These are phyloP conservation scores for Baronia brevicornis DNA, from an alignment of 2,888 invertebrate species.

Conservation along the genomic window DNA sequence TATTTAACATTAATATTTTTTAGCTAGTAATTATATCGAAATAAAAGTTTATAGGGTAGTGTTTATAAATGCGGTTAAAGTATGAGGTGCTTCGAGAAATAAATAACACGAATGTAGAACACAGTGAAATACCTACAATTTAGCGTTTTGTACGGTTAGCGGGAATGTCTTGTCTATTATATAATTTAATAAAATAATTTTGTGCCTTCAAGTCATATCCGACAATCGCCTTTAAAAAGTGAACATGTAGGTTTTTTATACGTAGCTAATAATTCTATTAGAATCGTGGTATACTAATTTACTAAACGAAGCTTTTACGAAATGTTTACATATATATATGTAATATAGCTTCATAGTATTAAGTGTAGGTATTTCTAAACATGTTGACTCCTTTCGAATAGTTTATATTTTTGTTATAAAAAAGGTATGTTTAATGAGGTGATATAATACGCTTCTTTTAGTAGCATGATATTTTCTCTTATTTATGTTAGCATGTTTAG, in stretches of 20 bases:
- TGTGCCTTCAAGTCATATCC: slow-evolving; percentile 73
- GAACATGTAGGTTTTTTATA: slow-evolving; percentile 62
- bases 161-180: slow-evolving; percentile 35
- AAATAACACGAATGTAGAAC: slow-evolving; percentile 29
- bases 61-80: slow-evolving; percentile 37
- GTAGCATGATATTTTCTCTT: slow-evolving; percentile 30
- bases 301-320: slow-evolving; percentile 8
- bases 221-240: slow-evolving; percentile 62
- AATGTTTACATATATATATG: slow-evolving; percentile 10
- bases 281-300: slow-evolving; percentile 29
- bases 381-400: slow-evolving; percentile 67
- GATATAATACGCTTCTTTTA: slow-evolving; percentile 33
- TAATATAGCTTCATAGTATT: slow-evolving; percentile 12
- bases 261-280: slow-evolving; percentile 43
- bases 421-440: slow-evolving; percentile 43
- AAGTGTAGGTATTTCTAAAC: slow-evolving; percentile 42
- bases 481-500: slow-evolving; percentile 26
- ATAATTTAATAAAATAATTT: slow-evolving; percentile 39
- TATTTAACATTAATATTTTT: slow-evolving; percentile 47
- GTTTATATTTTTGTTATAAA: slow-evolving; percentile 65
- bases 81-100: slow-evolving; percentile 49
- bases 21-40: slow-evolving; percentile 44
- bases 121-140: slow-evolving; percentile 34
- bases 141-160: slow-evolving; percentile 35
- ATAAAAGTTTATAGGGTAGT: slow-evolving; percentile 53